These are phyloP conservation scores for Cecidostiba fungosa DNA, from an alignment of 2,888 invertebrate genomes.

Conservation along the genomic window DNA sequence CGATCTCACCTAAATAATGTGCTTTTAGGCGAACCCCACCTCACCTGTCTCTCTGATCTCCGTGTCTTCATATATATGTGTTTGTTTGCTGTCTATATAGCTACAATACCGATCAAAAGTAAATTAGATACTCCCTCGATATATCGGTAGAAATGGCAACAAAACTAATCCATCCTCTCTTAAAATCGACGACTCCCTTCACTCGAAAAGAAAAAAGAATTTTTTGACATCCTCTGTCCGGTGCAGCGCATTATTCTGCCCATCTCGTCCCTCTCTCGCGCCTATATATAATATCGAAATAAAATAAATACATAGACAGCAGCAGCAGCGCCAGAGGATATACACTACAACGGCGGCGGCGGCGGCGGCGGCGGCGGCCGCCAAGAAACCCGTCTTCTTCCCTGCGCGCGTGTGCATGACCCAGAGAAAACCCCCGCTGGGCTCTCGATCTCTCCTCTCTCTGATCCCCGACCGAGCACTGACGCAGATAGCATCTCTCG, in stretches of 20 bases:
- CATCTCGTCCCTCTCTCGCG: slow-evolving; percentile 27
- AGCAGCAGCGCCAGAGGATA: slow-evolving; percentile 49
- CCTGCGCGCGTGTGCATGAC: slow-evolving; percentile 73
- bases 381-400: slow-evolving; percentile 23
- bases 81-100: not conserved
- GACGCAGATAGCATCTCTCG: slow-evolving; percentile 78
- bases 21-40: slow-evolving; percentile 45
- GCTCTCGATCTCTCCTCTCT: slow-evolving; percentile 73
- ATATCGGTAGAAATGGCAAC: not conserved
- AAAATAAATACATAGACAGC: slow-evolving; percentile 66
- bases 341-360: slow-evolving; percentile 12
- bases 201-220: not conserved
- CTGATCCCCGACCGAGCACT: slow-evolving; percentile 66
- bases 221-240: slow-evolving; percentile 32
- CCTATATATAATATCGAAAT: slow-evolving; percentile 63
- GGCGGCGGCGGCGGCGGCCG: slow-evolving; percentile 29
- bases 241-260: not conserved
- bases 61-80: no score
- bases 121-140: not conserved
- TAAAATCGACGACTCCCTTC: not conserved
- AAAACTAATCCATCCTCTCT: not conserved
- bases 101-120: slow-evolving; percentile 36
- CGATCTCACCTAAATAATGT: slow-evolving; percentile 63
- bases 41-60: not conserved
- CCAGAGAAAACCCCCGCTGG: slow-evolving; percentile 79